Conservation (phyloP, 1,140 invertebrate genomes). For the Lamellibrachia luymesi region DNA sequence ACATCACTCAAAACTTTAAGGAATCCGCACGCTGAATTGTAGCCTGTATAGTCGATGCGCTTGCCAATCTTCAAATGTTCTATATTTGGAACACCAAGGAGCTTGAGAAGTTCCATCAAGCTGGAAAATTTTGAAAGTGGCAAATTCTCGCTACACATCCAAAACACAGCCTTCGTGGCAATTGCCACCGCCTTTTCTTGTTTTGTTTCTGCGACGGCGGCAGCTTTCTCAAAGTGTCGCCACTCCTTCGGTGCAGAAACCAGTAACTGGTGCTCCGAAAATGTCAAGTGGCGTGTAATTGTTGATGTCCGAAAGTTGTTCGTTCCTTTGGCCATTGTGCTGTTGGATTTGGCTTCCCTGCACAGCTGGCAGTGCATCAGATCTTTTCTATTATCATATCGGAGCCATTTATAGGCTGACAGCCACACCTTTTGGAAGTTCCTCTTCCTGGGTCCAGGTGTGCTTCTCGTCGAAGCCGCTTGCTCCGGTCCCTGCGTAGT, state of each 20-base stretch:
- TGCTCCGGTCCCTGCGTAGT: no score
- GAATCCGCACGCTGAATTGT: no score
- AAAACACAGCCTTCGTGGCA: background rate
- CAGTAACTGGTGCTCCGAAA: background rate
- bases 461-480: no score
- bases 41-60: no score
- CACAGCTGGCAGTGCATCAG: background rate
- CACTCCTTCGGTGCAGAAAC: background rate
- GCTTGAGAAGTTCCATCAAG: background rate
- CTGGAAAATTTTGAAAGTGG: background rate
- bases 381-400: no score
- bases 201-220: background rate
- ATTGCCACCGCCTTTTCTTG: background rate
- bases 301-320: conserved; percentile 10
- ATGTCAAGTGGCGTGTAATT: background rate
- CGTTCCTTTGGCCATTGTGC: conserved; percentile 2
- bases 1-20: no score
- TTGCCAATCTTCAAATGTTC: no score
- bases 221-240: background rate
- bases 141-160: background rate
- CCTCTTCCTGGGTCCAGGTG: no score
- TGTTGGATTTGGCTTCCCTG: background rate
- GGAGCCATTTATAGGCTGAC: no score
- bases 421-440: no score
- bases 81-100: no score